phyloP scores from a whole-genome alignment of 2,888 invertebrate genomes.

The Metacarcinus magister region DNA sequence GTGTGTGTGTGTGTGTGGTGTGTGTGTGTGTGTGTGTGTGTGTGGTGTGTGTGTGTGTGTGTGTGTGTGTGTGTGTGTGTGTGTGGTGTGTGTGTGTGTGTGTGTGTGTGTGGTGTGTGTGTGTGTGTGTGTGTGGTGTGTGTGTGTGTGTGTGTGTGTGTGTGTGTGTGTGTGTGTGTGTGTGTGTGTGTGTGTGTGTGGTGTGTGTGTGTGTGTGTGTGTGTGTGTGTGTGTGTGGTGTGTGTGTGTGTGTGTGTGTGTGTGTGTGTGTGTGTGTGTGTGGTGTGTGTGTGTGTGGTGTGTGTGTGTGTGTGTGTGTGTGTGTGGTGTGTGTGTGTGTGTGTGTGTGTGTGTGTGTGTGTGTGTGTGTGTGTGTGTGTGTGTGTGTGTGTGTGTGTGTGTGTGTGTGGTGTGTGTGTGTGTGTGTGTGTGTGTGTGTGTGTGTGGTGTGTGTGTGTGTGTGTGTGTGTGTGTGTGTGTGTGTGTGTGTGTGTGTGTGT shows the following conservation, averaged over 20 bases:
- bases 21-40: conserved; percentile 51
- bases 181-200: conserved; percentile 56
- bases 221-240: conserved; percentile 58
- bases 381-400: conserved; percentile 58
- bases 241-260: conserved; percentile 35
- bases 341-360: conserved; percentile 59
- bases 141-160: conserved; percentile 59
- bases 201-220: conserved; percentile 34
- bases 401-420: conserved; percentile 34
- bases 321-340: conserved; percentile 37
- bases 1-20: conserved; percentile 57
- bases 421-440: conserved; percentile 58
- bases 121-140: conserved; percentile 19
- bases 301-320: too few relatives aligned
- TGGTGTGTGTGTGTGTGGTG: conserved; percentile 52
- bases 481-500: conserved; percentile 44
- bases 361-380: conserved; percentile 32
- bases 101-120: conserved; percentile 61
- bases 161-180: conserved; percentile 42
- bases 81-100: conserved; percentile 32
- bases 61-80: conserved; percentile 56
- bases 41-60: conserved; percentile 43
- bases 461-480: conserved; percentile 55
- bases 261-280: conserved; percentile 58
- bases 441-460: conserved; percentile 39